Evolutionary conservation across 2,888 invertebrate genomes (phyloP).

Genomic region (Acleris literana): DNA sequence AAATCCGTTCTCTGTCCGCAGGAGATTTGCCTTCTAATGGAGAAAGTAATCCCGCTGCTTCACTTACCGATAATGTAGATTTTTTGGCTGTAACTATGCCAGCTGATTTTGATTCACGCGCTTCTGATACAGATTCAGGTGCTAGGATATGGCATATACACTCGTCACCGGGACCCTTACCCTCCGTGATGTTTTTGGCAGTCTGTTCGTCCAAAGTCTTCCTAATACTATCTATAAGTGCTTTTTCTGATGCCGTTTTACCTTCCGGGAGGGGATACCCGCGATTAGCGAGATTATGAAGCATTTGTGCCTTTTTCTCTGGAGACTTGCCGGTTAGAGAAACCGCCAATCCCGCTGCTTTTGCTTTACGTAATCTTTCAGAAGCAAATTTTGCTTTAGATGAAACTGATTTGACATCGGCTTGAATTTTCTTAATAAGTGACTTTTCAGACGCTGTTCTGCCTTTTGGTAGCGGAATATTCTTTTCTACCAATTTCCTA

Average conservation of each 20-base stretch:
- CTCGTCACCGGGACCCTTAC: background rate
- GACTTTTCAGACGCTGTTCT: constrained; percentile 48
- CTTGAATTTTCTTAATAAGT: constrained; percentile 38
- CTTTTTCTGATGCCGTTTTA: constrained; percentile 1
- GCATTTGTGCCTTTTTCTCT: background rate
- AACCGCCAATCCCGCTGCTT: background rate
- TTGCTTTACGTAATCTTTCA: background rate
- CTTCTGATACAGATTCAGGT: background rate
- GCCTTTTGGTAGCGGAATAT: constrained; percentile 46
- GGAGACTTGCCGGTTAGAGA: background rate
- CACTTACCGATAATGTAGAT: background rate
- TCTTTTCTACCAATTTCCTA: constrained; percentile 11
- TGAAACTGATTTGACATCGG: constrained; percentile 29
- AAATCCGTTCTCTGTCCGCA: background rate
- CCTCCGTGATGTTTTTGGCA: background rate
- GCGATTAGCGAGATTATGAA: background rate
- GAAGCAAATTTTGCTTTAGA: constrained; percentile 15
- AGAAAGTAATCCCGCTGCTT: background rate
- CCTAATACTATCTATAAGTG: constrained; percentile 1
- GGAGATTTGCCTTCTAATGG: background rate
- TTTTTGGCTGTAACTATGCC: background rate
- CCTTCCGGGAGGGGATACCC: background rate
- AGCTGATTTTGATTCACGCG: background rate
- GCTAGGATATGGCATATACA: background rate
- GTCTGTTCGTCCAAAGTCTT: background rate